Percentiles rank a stretch among this genome's conserved stretches.
phyloP scores from a whole-genome alignment of 2,888 invertebrate genomes.

The Escarpia spicata region DNA sequence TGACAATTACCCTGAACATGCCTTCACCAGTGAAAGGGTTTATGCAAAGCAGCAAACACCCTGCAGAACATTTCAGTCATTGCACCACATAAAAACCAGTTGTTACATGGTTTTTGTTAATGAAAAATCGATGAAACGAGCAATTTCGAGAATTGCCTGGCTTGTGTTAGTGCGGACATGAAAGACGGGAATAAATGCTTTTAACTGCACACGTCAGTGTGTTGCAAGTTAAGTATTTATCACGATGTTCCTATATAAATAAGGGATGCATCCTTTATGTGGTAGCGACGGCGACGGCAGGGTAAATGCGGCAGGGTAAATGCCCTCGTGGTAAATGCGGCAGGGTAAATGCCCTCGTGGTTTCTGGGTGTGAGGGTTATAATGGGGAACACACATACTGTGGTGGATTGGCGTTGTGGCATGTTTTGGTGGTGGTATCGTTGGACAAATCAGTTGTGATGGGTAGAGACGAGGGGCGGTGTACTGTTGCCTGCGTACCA shows the following conservation, averaged over 20 bases:
- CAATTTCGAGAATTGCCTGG: background rate
- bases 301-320: background rate
- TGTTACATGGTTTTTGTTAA: background rate
- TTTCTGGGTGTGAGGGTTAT: background rate
- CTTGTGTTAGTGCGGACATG: background rate
- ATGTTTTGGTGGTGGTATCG: background rate
- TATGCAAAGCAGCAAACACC: background rate
- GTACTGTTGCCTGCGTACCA: too few species aligned
- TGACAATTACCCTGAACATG: background rate
- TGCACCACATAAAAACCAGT: background rate
- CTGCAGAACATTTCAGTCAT: background rate
- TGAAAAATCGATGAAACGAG: background rate
- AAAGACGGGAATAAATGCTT: background rate
- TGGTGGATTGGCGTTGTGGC: background rate
- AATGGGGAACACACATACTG: background rate
- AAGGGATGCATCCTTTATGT: background rate
- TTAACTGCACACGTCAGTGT: background rate
- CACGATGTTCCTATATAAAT: background rate
- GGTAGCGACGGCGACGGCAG: too few species aligned
- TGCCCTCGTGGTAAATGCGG: background rate
- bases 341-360: background rate
- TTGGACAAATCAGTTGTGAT: background rate
- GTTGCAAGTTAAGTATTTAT: background rate
- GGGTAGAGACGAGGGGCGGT: too few species aligned
- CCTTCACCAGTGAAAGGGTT: background rate